Evolutionary conservation across 2,797 vertebrate species (phyloP).

Genomic region (Rhodeus uyekii): DNA sequence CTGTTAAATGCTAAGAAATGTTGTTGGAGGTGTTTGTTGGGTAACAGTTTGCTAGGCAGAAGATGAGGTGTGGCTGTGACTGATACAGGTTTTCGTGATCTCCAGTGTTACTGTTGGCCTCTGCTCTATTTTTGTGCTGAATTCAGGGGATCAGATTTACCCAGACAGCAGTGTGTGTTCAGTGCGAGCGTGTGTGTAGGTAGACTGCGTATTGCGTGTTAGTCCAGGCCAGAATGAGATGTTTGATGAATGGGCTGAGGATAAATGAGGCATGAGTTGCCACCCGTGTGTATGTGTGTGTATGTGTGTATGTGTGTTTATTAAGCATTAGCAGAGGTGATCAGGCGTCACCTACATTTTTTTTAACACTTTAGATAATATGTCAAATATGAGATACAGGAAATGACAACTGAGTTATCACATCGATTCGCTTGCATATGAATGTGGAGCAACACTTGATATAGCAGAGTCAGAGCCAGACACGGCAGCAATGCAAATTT

Average conservation of each 20-base stretch:
- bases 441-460: conserved; percentile 48
- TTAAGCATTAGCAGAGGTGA: not conserved
- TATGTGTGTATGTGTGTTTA: not conserved
- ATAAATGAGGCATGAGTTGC: conserved; percentile 24
- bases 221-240: not conserved
- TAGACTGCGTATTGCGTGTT: not conserved
- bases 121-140: conserved; percentile 38
- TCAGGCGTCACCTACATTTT: not conserved
- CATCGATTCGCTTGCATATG: conserved; percentile 42
- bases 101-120: not conserved
- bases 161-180: conserved; percentile 35
- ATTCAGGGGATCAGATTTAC: conserved; percentile 41
- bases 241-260: conserved; percentile 39
- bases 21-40: not conserved
- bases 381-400: conserved; percentile 1
- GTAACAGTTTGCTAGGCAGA: not conserved
- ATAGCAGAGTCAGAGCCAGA: conserved; percentile 55
- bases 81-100: conserved; percentile 10
- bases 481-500: conserved; percentile 2
- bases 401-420: not conserved
- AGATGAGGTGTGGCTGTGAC: not conserved
- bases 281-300: not conserved
- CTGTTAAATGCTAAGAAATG: not conserved
- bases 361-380: not conserved
- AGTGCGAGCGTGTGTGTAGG: not conserved